Conservation (phyloP, 2,113 vertebrate genomes). For the Ammodytes marinus region DNA sequence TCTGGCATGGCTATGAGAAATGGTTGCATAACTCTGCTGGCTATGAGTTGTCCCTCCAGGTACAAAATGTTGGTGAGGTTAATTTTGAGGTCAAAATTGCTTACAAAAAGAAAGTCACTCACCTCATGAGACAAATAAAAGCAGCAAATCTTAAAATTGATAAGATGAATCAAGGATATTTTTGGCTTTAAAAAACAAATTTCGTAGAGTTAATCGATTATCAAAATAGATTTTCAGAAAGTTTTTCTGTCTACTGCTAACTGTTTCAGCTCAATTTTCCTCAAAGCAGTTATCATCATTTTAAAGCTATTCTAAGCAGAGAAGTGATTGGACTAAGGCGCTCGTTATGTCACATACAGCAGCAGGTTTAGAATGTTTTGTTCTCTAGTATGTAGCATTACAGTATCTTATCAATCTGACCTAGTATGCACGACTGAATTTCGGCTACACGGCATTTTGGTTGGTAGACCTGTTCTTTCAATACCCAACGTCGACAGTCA, state of each 20-base stretch:
- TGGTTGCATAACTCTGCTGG: slow-evolving; percentile 11
- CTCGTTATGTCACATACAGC: too few relatives aligned
- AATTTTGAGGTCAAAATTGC: not conserved
- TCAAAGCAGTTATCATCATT: not conserved
- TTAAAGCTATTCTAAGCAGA: not conserved
- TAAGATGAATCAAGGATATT: not conserved
- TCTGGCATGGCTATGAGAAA: slow-evolving; percentile 40
- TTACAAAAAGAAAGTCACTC: not conserved
- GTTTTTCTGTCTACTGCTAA: not conserved
- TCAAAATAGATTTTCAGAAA: not conserved
- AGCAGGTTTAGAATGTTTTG: slow-evolving; percentile 2
- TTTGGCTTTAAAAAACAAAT: not conserved
- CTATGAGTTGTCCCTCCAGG: slow-evolving; percentile 12
- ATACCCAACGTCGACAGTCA: slow-evolving; percentile 20
- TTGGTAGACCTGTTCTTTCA: slow-evolving; percentile 47
- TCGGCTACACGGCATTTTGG: slow-evolving; percentile 22
- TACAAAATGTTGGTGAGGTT: slow-evolving; percentile 9
- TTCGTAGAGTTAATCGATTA: not conserved
- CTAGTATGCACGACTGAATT: slow-evolving; percentile 45
- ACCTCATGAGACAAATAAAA: not conserved
- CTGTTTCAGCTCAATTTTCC: not conserved
- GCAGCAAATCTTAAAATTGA: not conserved
- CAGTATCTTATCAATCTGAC: slow-evolving; percentile 43
- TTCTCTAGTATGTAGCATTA: not conserved
- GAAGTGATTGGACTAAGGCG: not conserved